phyloP scores from a whole-genome alignment of 2,797 vertebrate species.

The Micrastur ruficollis region DNA sequence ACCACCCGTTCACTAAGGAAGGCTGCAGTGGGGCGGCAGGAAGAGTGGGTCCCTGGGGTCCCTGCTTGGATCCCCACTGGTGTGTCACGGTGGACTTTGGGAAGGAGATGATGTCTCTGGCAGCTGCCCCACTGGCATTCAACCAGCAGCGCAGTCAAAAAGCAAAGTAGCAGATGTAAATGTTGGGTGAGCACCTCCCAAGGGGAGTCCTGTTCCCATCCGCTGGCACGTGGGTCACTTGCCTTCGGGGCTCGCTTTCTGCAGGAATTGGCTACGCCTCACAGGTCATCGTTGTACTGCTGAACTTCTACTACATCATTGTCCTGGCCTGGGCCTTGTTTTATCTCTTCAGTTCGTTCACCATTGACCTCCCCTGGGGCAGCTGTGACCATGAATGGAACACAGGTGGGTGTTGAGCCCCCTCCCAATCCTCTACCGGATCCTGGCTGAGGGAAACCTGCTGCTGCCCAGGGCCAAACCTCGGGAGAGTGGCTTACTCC shows the following conservation, averaged over 20 bases:
- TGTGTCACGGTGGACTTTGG: not conserved
- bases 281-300: constrained; percentile 87
- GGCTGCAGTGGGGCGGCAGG: not conserved
- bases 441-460: not conserved
- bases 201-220: not conserved
- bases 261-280: constrained; percentile 94
- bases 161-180: not conserved
- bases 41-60: not conserved
- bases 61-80: not conserved
- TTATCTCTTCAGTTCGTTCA: constrained; percentile 91
- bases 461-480: not conserved
- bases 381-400: constrained; percentile 95
- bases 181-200: not conserved
- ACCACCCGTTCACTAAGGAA: not conserved
- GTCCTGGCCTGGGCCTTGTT: constrained; percentile 95
- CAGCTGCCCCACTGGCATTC: accelerated
- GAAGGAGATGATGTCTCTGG: not conserved
- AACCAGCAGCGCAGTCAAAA: accelerated
- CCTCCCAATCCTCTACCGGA: not conserved
- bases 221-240: not conserved
- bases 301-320: constrained; percentile 92
- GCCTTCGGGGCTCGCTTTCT: not conserved
- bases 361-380: constrained; percentile 89
- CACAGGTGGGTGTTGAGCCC: constrained; percentile 78
- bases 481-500: not conserved